Evolutionary conservation across 37 sponge, comb jelly and placozoan genomes (phyloP).

Genomic region (Bolinopsis microptera): DNA sequence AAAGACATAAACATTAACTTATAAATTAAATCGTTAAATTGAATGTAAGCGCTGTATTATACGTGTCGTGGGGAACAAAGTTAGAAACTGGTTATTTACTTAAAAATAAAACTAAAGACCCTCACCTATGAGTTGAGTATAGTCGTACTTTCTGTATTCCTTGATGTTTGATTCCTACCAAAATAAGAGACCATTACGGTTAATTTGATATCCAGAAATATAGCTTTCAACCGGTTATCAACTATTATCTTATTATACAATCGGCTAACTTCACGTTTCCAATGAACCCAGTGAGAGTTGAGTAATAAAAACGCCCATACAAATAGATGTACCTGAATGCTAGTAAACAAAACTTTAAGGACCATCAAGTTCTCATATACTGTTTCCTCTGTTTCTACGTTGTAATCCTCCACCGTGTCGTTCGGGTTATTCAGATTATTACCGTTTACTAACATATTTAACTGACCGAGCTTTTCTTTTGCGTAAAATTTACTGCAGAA

Average conservation of each 20-base stretch:
- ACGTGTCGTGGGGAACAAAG: too few species aligned
- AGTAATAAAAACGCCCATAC: too few species aligned
- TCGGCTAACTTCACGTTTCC: too few species aligned
- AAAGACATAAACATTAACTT: too few species aligned
- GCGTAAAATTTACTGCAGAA: constrained; percentile 9
- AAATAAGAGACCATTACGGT: too few species aligned
- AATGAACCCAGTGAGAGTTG: too few species aligned
- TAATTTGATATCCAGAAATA: too few species aligned
- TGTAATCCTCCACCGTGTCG: background rate
- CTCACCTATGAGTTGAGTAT: constrained; percentile 5
- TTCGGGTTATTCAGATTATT: background rate
- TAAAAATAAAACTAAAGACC: background rate
- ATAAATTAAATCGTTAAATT: too few species aligned
- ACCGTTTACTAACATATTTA: background rate
- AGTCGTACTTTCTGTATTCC: constrained; percentile 31
- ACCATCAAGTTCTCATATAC: constrained; percentile 54
- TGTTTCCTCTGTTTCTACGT: background rate
- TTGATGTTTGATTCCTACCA: constrained; percentile 29
- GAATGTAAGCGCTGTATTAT: too few species aligned
- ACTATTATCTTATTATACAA: too few species aligned
- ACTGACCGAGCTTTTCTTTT: background rate
- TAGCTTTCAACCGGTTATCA: too few species aligned
- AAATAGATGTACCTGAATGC: constrained; percentile 12
- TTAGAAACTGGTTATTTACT: too few species aligned
- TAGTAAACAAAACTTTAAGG: constrained; percentile 19